Evolutionary conservation across 2,113 vertebrate genomes (phyloP).

Genomic region (Narcine bancroftii): DNA sequence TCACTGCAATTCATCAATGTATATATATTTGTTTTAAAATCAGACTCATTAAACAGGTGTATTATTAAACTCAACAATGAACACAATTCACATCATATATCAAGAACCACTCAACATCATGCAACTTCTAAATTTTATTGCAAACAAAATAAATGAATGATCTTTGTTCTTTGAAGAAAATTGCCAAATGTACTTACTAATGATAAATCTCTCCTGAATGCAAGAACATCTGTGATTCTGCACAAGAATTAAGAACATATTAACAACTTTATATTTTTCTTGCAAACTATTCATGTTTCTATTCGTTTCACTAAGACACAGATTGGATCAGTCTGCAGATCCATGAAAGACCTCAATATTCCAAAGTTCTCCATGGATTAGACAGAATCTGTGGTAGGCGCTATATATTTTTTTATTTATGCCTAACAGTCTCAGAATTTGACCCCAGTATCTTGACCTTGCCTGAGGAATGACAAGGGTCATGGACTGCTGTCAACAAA

Average conservation of each 20-base stretch:
- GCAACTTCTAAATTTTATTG: not conserved
- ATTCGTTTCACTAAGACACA: constrained; percentile 17
- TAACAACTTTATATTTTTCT: not conserved
- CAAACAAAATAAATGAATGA: not conserved
- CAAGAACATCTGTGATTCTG: not conserved
- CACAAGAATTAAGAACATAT: constrained; percentile 18
- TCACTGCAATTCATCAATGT: not conserved
- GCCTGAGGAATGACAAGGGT: constrained; percentile 30
- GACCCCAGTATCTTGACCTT: constrained; percentile 26
- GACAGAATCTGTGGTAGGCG: constrained; percentile 18
- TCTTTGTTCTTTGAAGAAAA: not conserved
- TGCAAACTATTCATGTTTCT: constrained; percentile 16
- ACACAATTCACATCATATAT: not conserved
- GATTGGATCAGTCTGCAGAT: constrained; percentile 27
- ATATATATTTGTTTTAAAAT: not conserved
- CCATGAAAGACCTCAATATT: constrained; percentile 32
- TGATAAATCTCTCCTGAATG: constrained; percentile 17
- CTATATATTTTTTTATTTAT: constrained; percentile 35
- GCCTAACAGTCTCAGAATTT: constrained; percentile 19
- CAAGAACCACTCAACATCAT: not conserved
- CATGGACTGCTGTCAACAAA: constrained; percentile 20
- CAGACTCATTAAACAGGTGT: not conserved
- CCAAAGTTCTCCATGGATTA: constrained; percentile 28
- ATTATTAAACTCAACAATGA: not conserved
- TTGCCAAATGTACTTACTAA: not conserved